Evolutionary conservation across 2,113 vertebrate genomes (phyloP).

Genomic region (Myanophis thanlyinensis): DNA sequence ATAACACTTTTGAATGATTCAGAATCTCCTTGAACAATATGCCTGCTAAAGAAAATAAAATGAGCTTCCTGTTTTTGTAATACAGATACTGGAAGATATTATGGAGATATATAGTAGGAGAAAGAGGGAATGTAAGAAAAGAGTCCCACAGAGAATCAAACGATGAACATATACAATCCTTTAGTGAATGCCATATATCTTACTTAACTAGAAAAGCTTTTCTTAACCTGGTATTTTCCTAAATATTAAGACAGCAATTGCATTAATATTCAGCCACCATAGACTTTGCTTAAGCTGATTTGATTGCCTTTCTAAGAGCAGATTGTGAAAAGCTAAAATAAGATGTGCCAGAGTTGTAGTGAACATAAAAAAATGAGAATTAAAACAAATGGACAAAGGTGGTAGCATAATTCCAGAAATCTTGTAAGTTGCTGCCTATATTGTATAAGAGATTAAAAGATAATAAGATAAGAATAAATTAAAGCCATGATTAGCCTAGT

Average conservation of each 20-base stretch:
- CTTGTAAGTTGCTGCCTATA: not conserved
- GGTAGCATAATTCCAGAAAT: not conserved
- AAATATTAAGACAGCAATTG: not conserved
- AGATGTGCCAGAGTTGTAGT: not conserved
- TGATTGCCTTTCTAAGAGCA: not conserved
- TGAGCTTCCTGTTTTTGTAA: slow-evolving; percentile 3
- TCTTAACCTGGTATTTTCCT: not conserved
- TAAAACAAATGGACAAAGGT: not conserved
- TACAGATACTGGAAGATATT: slow-evolving; percentile 29
- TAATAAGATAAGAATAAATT: not conserved
- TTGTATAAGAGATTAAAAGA: not conserved
- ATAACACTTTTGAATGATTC: not conserved
- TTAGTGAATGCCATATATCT: not conserved
- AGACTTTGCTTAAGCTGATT: not conserved
- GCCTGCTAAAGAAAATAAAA: not conserved
- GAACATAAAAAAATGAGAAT: not conserved
- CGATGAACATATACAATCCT: not conserved
- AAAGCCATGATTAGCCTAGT: not conserved
- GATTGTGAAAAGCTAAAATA: not conserved
- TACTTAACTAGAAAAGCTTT: not conserved
- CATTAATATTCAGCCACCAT: not conserved
- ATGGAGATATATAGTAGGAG: not conserved
- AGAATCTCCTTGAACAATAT: not conserved
- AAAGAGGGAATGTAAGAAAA: not conserved
- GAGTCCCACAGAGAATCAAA: not conserved